These are phyloP conservation scores for Spea multiplicata DNA, from an alignment of 2,113 vertebrate genomes.

Conservation along the genomic window DNA sequence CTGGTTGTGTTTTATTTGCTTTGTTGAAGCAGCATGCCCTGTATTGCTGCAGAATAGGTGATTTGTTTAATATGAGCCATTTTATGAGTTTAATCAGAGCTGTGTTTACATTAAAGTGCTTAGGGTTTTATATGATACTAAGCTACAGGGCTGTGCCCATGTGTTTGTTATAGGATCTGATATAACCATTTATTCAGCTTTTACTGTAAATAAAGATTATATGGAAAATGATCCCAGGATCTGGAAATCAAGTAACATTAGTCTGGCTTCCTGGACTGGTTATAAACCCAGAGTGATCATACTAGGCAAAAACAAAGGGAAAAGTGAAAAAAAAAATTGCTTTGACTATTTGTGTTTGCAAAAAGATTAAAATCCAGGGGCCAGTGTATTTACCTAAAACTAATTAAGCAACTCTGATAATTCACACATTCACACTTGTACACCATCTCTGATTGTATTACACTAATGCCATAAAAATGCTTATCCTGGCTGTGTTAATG, in stretches of 20 bases:
- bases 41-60: conserved; percentile 36
- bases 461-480: neutral
- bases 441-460: neutral
- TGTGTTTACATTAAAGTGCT: conserved; percentile 37
- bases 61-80: conserved; percentile 35
- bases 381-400: too few species aligned
- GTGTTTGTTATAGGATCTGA: conserved; percentile 20
- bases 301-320: too few species aligned
- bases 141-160: conserved; percentile 26
- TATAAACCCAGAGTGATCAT: too few species aligned
- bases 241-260: neutral
- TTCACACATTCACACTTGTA: neutral
- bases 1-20: conserved; percentile 20
- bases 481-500: neutral
- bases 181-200: conserved; percentile 3
- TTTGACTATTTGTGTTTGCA: too few species aligned
- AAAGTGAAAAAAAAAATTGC: too few species aligned
- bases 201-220: conserved; percentile 34
- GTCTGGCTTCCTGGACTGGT: too few species aligned
- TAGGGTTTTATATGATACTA: conserved; percentile 30
- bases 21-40: conserved; percentile 27
- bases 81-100: conserved; percentile 42
- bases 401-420: too few species aligned
- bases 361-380: too few species aligned
- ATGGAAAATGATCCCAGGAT: conserved; percentile 27